phyloP scores from a whole-genome alignment of 2,797 vertebrate genomes.

The Sciurus vulgaris region DNA sequence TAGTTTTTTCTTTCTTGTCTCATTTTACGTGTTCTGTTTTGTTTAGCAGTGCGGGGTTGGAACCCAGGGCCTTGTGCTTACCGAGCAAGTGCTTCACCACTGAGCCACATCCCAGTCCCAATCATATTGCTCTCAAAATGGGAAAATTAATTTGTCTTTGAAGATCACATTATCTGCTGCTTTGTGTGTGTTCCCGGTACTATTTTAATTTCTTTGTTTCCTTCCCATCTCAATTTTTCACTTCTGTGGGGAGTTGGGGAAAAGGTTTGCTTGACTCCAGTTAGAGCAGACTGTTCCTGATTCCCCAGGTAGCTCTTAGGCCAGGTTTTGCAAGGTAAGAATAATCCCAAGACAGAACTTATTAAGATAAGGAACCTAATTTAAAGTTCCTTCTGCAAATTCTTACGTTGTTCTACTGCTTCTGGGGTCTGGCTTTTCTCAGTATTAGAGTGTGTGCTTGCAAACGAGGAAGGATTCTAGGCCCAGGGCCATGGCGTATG shows the following conservation, averaged over 20 bases:
- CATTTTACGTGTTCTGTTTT: background rate
- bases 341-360: background rate
- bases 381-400: background rate
- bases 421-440: background rate
- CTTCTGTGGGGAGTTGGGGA: background rate
- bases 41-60: no score
- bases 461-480: background rate
- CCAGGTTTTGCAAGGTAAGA: background rate
- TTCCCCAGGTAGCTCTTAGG: background rate
- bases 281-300: background rate
- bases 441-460: background rate
- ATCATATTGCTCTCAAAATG: slow-evolving; percentile 38
- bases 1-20: slow-evolving; percentile 4
- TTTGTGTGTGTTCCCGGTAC: background rate
- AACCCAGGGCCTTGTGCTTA: no score
- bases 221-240: background rate
- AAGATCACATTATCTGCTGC: background rate
- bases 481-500: no score
- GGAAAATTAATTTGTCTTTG: slow-evolving; percentile 25
- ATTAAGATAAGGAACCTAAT: background rate
- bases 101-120: background rate
- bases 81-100: no score
- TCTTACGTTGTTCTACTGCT: background rate
- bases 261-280: background rate
- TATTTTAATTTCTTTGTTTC: background rate